Conservation (phyloP, 1,140 invertebrate species). For the Homarus americanus region DNA sequence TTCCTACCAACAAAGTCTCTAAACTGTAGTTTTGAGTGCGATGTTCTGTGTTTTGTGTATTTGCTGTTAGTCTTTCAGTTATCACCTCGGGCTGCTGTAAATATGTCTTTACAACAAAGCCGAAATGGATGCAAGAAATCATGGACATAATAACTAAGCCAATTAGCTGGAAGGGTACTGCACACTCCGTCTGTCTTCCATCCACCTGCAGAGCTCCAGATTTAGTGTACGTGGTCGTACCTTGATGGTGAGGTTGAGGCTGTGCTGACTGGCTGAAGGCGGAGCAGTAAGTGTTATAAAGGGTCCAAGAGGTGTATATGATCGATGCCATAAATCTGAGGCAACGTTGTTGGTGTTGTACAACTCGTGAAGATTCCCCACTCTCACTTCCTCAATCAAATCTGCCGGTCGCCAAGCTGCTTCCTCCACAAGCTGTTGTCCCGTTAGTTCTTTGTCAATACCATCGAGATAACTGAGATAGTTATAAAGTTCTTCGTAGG, state of each 20-base stretch:
- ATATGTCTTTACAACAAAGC: conserved; percentile 1
- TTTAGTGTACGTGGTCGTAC: neutral
- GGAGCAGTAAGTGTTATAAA: conserved; percentile 38
- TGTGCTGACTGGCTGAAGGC: neutral
- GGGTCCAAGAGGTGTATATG: conserved; percentile 30
- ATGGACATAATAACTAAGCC: neutral
- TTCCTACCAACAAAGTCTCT: conserved; percentile 6
- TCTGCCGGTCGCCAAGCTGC: conserved; percentile 39
- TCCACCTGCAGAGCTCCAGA: neutral
- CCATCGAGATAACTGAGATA: neutral
- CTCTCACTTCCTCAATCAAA: conserved; percentile 1
- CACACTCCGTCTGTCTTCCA: neutral
- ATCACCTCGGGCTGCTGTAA: neutral
- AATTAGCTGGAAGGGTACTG: neutral
- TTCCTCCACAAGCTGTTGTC: conserved; percentile 9
- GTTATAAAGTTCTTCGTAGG: neutral
- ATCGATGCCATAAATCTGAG: conserved; percentile 24
- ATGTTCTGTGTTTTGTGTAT: neutral
- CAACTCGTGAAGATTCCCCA: conserved; percentile 14
- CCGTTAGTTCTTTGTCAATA: conserved; percentile 18
- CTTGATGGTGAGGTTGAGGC: conserved; percentile 7
- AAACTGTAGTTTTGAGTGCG: neutral
- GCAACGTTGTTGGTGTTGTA: conserved; percentile 4
- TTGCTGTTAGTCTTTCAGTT: neutral
- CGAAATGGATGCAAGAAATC: neutral